Conservation (phyloP, 2,797 vertebrate species). For the Tiaroga cobitis region DNA sequence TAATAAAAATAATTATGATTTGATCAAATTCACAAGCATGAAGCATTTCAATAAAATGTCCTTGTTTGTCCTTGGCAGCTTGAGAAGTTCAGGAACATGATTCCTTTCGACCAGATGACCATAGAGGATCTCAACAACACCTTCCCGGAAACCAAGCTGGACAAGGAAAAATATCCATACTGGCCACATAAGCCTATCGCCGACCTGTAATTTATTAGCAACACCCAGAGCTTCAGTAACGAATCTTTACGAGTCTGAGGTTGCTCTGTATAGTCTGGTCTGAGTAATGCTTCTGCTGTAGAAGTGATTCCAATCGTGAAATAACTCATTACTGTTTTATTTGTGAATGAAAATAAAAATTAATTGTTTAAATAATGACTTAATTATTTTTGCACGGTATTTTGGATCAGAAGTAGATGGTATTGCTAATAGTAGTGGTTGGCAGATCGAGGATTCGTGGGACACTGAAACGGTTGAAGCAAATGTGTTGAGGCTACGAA, state of each 20-base stretch:
- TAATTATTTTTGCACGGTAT: background rate
- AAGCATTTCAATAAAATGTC: background rate
- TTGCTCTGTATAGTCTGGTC: conserved; percentile 45
- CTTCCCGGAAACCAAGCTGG: conserved; percentile 89
- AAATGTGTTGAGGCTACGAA: too few species aligned
- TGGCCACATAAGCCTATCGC: conserved; percentile 92
- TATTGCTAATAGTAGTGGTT: background rate
- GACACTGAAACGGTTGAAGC: too few species aligned
- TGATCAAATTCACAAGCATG: background rate
- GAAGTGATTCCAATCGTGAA: conserved; percentile 43
- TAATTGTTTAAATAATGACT: conserved; percentile 10
- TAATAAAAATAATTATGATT: background rate
- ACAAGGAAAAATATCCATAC: conserved; percentile 88
- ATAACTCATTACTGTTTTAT: conserved; percentile 28
- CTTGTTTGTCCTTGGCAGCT: conserved; percentile 68
- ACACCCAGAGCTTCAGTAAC: conserved; percentile 27
- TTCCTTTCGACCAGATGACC: conserved; percentile 88
- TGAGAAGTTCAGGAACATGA: conserved; percentile 80
- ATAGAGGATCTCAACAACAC: conserved; percentile 75
- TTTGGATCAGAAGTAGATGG: background rate
- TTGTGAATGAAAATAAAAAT: conserved; percentile 41
- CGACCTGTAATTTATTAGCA: conserved; percentile 78
- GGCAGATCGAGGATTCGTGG: too few species aligned
- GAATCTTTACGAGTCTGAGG: background rate
- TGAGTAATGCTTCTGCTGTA: conserved; percentile 43